Evolutionary conservation across 53 echinoderm and acorn worm species (phyloP).

Genomic region (Glandiceps talaboti): DNA sequence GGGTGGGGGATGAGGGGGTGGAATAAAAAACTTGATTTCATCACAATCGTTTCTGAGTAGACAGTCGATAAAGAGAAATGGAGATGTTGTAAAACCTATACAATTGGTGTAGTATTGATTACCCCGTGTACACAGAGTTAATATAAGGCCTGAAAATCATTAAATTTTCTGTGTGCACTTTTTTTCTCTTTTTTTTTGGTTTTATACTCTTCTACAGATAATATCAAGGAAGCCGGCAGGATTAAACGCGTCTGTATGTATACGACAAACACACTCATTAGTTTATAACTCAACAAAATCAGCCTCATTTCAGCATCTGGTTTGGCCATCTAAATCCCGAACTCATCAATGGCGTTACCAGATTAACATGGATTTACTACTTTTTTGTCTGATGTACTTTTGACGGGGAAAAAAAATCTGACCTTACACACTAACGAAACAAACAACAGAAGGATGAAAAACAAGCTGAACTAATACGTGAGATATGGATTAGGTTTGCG

Average conservation of each 20-base stretch:
- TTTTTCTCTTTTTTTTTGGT: too few relatives aligned
- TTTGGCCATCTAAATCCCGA: neutral
- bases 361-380: neutral
- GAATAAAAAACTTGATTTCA: too few relatives aligned
- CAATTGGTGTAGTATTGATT: too few relatives aligned
- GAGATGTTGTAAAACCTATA: too few relatives aligned
- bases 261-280: neutral
- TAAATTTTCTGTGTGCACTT: too few relatives aligned
- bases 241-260: neutral
- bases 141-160: too few relatives aligned
- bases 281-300: neutral
- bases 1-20: too few relatives aligned
- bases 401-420: neutral
- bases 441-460: neutral
- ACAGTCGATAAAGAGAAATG: too few relatives aligned
- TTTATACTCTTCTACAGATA: too few relatives aligned
- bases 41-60: too few relatives aligned
- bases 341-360: neutral
- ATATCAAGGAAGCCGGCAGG: neutral
- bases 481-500: neutral
- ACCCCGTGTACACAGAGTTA: too few relatives aligned
- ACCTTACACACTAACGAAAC: neutral
- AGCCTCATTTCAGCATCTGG: neutral
- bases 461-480: neutral
- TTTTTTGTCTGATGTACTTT: neutral